Evolutionary conservation across 2,888 invertebrate genomes (phyloP).

Genomic region (Callyntrura guangdongensis): DNA sequence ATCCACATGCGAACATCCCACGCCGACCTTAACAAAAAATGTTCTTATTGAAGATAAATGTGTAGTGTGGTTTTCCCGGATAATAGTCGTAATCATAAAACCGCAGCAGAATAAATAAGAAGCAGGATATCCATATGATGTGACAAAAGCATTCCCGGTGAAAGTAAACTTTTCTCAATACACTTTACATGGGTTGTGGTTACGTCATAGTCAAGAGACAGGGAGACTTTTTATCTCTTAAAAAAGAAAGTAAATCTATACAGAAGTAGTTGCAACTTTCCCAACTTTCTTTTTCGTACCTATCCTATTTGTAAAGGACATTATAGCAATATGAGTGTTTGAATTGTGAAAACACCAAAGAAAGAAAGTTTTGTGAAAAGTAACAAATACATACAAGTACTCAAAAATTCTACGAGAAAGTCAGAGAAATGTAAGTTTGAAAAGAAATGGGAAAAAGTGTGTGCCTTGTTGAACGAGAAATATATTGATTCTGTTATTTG

Average conservation of each 20-base stretch:
- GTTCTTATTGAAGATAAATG: too few relatives aligned
- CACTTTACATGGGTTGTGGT: conserved; percentile 20
- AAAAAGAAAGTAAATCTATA: too few relatives aligned
- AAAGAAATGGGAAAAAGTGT: background rate
- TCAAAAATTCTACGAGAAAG: conserved; percentile 2
- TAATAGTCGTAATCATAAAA: conserved; percentile 64
- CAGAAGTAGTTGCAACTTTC: too few relatives aligned
- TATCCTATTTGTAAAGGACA: too few relatives aligned
- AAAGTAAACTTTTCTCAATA: conserved; percentile 42
- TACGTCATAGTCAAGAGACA: background rate
- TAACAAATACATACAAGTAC: background rate
- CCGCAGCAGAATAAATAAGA: background rate
- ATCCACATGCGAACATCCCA: too few relatives aligned
- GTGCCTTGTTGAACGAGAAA: conserved; percentile 13
- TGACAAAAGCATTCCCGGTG: background rate
- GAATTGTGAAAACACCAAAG: background rate
- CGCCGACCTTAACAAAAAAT: too few relatives aligned
- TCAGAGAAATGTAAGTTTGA: background rate
- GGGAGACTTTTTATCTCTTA: too few relatives aligned
- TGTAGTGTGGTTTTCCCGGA: background rate
- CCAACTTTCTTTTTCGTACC: background rate
- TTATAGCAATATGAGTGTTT: background rate
- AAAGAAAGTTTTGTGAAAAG: conserved; percentile 18
- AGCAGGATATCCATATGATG: background rate
- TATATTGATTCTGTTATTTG: conserved; percentile 55